Evolutionary conservation across 2,113 vertebrate genomes (phyloP).

Genomic region (Acanthisitta chloris): DNA sequence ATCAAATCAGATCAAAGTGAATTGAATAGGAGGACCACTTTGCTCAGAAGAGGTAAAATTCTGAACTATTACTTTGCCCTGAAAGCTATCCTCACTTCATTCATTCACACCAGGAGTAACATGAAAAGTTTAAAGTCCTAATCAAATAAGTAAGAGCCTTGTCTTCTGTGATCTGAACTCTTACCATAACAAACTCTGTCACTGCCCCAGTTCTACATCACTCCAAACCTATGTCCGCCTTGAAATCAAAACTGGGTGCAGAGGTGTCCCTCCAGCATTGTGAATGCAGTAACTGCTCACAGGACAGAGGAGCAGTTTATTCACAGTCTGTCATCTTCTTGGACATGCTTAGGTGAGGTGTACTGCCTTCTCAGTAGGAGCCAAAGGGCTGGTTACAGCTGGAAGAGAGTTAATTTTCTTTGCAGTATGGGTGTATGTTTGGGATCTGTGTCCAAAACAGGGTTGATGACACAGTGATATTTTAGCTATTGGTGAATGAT

Average conservation of each 20-base stretch:
- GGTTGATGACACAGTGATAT: not conserved
- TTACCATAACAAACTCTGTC: not conserved
- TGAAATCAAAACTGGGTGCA: not conserved
- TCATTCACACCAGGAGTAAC: not conserved
- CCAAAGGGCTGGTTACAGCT: not conserved
- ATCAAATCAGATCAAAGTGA: not conserved
- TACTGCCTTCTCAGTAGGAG: not conserved
- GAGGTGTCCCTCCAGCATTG: not conserved
- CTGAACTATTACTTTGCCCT: not conserved
- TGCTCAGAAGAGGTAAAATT: not conserved
- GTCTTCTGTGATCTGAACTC: not conserved
- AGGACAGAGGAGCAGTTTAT: not conserved
- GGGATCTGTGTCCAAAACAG: not conserved
- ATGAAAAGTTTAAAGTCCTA: not conserved
- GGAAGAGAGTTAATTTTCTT: not conserved
- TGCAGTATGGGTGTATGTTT: not conserved
- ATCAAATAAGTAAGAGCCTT: not conserved
- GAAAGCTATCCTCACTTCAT: not conserved
- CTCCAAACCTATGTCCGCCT: not conserved
- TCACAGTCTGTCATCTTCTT: not conserved
- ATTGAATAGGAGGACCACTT: not conserved
- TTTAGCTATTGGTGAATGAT: not conserved
- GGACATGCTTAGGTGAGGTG: not conserved
- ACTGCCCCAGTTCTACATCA: accelerated
- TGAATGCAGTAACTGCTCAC: not conserved